Evolutionary conservation across 2,888 invertebrate genomes (phyloP).

Genomic region (Amphipyra tragopoginis): DNA sequence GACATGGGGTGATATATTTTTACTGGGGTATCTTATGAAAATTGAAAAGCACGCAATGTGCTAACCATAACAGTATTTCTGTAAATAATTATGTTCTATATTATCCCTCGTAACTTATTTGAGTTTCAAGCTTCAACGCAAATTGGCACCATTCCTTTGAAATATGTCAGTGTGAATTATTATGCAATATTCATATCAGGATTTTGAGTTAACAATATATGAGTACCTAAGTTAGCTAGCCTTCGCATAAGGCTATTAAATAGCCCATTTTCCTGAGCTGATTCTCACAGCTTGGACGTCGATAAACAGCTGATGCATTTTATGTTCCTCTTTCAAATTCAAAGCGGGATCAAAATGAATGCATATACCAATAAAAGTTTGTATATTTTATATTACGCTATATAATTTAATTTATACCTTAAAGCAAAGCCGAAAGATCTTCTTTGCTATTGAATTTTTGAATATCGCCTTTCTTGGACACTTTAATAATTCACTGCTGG

Average conservation of each 20-base stretch:
- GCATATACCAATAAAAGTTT: slow-evolving; percentile 33
- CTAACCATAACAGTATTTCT: too few species aligned
- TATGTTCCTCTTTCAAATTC: slow-evolving; percentile 44
- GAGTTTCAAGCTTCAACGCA: not conserved
- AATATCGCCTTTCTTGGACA: slow-evolving; percentile 1
- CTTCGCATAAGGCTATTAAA: slow-evolving; percentile 33
- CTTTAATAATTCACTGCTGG: not conserved
- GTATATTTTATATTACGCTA: slow-evolving; percentile 25
- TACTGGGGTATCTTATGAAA: too few species aligned
- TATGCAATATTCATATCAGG: slow-evolving; percentile 18
- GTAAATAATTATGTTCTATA: not conserved
- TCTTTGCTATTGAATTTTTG: not conserved
- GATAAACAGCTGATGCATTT: slow-evolving; percentile 50
- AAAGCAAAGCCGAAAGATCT: not conserved
- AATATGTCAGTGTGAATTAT: slow-evolving; percentile 23
- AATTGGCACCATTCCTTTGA: slow-evolving; percentile 13
- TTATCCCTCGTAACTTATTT: not conserved
- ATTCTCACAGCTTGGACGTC: slow-evolving; percentile 38
- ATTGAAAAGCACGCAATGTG: too few species aligned
- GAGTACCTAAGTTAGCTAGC: slow-evolving; percentile 2
- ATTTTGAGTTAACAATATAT: slow-evolving; percentile 28
- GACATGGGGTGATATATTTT: too few species aligned
- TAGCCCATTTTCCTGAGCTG: slow-evolving; percentile 38
- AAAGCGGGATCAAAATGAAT: slow-evolving; percentile 32
- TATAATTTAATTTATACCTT: slow-evolving; percentile 27